These are phyloP conservation scores for Asteroscopus sphinx DNA, from an alignment of 2,888 invertebrate genomes.

Conservation along the genomic window DNA sequence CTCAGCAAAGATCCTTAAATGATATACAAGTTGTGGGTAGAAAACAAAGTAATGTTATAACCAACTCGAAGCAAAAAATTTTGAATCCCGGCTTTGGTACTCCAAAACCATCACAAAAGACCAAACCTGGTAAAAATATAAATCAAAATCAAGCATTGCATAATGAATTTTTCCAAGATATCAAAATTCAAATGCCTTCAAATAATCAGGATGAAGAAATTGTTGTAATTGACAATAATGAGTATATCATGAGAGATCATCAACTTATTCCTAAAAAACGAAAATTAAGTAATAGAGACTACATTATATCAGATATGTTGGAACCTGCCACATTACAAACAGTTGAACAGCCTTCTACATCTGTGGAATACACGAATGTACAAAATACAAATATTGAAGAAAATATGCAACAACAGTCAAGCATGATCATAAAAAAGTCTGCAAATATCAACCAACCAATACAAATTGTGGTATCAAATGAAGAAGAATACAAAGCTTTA, in stretches of 20 bases:
- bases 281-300: conserved; percentile 64
- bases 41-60: conserved; percentile 63
- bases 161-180: conserved; percentile 68
- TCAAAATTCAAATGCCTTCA: conserved; percentile 50
- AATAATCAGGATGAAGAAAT: conserved; percentile 71
- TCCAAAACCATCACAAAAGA: conserved; percentile 58
- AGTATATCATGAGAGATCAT: conserved; percentile 87
- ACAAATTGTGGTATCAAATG: conserved; percentile 86
- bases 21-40: conserved; percentile 88
- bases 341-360: conserved; percentile 66
- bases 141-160: conserved; percentile 52
- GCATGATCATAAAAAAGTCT: conserved; percentile 75
- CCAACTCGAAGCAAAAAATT: conserved; percentile 78
- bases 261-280: conserved; percentile 74
- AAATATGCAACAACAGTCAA: conserved; percentile 62
- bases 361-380: conserved; percentile 70
- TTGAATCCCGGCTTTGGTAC: conserved; percentile 76
- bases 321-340: conserved; percentile 68
- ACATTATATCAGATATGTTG: conserved; percentile 69
- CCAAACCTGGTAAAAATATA: conserved; percentile 51
- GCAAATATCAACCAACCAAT: conserved; percentile 77
- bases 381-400: conserved; percentile 63
- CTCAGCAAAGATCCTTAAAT: conserved; percentile 76
- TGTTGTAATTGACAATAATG: conserved; percentile 90
- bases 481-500: conserved; percentile 86